Evolutionary conservation across 2,797 vertebrate genomes (phyloP), one percentile per base, ranked within the genome.

Genomic region (Spondyliosoma cantharus): DNA sequence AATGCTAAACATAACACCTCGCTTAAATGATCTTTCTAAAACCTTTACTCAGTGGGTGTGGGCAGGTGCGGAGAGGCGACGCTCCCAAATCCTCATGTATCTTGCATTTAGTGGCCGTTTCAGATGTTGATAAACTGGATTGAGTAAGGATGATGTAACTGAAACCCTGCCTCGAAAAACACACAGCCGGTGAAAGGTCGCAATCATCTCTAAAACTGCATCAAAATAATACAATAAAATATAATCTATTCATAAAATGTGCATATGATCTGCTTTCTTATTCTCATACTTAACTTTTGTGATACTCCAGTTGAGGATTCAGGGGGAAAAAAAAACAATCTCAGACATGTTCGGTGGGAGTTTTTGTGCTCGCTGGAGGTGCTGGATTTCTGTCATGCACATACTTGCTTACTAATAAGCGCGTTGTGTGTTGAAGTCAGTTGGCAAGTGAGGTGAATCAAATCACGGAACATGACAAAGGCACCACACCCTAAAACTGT

Each of bases 1-100:
- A 65, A 83, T 81, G 87, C 76, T 87, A 58, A 93, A 92, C 90
- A 86, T 90, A 86, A 91, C 93, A 94, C 91, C 87, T 92, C 43
- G 78, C 78, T 86, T 81, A 84, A 82, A 74, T 81, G 67, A 79
- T 81, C 83, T 90, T 83, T 80, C 82, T 85, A 71, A 86, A 88
- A 78, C 75, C 78, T 60, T 60, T 50, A 65, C 50, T 53, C 37
- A 12, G 25, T 43, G 52, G 57, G 46, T 22, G 49, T 25, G 64
- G 22, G 27, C 54, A 17, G n/a, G 69, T 24, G 20, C 20, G 61
- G 37, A 65, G 25, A 53, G 58, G 70, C 43, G 58, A 82, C 65
- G 49, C 73, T 82, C 58, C 45, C 14, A 79, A 72, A 85, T 84
- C 57, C 71, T 80, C 78, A 79, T 86, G 19, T 48, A 77, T 84